Base-by-base conservation (phyloP, 2,797 vertebrate genomes). In the Hemibagrus guttatus region DNA sequence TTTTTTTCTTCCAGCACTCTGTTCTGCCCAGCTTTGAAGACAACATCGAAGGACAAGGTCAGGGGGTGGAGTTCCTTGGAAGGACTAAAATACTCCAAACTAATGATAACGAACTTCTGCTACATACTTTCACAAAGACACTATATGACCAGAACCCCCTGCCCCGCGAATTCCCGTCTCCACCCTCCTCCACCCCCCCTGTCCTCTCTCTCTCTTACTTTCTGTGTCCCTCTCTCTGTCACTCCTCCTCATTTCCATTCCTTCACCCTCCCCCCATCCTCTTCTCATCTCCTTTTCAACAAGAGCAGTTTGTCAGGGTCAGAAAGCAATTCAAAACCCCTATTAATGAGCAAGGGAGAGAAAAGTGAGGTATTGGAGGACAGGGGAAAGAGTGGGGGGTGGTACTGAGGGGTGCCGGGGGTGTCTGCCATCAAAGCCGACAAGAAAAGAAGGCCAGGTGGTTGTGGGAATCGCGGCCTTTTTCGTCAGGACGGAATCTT, bases 321-420 rank as follows among this genome's bases (percentile, higher is more conserved):
- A 91, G 93, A 93, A 93, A 94, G 97, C 96, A 97, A 98, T 93
- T 95, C 95, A 97, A 98, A 97, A 97, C 97, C 96, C 81, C 85
- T 88, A 92, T 95, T 96, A 96, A 96, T 96, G 94, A 94, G 85
- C 82, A 49, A 87, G 87, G 63, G 85, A 90, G 90, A 88, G 86
- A 90, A 84, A 90, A 89, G 93, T 91, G 93, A 91, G 92, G 91
- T 92, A 91, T 88, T 93, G 89, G 78, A 69, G 83, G 85, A 84
- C 83, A 71, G 91, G 93, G 91, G 92, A 92, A 90, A 93, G 93
- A 92, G 92, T 89, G 91, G 91, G 76, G 90, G 93, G 90, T 72
- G 90, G 89, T 88, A 90, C 90, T 90, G 89, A 92, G 93, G 91
- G 93, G 92, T 91, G 93, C 93, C 90, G 92, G 90, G 95, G 93